Evolutionary conservation across 2,888 invertebrate species (phyloP).

Genomic region (Pachydiplax longipennis): DNA sequence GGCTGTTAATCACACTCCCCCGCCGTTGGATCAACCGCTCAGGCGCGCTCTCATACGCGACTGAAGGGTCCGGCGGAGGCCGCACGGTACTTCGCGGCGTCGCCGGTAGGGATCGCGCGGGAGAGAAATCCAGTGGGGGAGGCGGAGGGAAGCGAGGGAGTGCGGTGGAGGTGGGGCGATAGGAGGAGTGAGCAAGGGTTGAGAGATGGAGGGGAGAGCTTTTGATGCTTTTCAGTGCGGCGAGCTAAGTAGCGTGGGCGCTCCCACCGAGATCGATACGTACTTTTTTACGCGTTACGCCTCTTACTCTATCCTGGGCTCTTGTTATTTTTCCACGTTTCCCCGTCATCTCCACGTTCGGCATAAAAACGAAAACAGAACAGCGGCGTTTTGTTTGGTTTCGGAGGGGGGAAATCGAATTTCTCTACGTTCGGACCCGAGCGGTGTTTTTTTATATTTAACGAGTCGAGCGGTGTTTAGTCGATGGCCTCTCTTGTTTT

Average conservation of each 20-base stretch:
- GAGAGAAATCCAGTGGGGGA: background rate
- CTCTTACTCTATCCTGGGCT: background rate
- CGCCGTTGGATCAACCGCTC: background rate
- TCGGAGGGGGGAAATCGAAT: background rate
- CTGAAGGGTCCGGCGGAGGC: slow-evolving; percentile 42
- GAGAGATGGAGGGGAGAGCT: background rate
- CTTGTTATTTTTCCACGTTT: background rate
- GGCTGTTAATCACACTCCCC: background rate
- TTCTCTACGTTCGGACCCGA: background rate
- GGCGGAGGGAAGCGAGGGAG: background rate
- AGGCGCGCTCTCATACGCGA: slow-evolving; percentile 32
- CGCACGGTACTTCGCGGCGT: slow-evolving; percentile 38
- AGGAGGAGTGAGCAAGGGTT: background rate
- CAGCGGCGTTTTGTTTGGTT: background rate
- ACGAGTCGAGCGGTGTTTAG: background rate
- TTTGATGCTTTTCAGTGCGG: slow-evolving; percentile 40
- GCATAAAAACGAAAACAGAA: background rate
- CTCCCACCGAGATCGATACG: slow-evolving; percentile 17
- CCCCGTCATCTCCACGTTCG: background rate
- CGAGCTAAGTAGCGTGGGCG: slow-evolving; percentile 36
- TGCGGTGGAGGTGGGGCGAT: background rate
- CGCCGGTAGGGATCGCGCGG: slow-evolving; percentile 39
- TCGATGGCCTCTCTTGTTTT: background rate
- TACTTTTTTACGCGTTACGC: slow-evolving; percentile 30
- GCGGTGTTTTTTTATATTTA: background rate